phyloP scores from a whole-genome alignment of 1,140 invertebrate genomes.

The Adoxophyes honmai region DNA sequence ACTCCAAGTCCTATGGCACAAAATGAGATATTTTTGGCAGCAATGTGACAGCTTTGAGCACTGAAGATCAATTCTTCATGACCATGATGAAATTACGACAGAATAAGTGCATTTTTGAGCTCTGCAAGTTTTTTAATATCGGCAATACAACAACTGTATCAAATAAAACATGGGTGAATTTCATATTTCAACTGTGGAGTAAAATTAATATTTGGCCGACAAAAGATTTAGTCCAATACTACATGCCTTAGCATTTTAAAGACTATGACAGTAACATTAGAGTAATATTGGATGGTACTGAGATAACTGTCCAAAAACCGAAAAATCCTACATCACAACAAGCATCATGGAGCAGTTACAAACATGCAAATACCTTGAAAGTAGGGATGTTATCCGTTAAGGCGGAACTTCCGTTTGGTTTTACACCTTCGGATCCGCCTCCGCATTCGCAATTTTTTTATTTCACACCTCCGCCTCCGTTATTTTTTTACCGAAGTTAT shows the following conservation, averaged over 20 bases:
- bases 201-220: neutral
- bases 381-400: too few species aligned
- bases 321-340: neutral
- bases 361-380: conserved; percentile 13
- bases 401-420: too few species aligned
- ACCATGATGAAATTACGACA: neutral
- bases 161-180: neutral
- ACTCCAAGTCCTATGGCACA: neutral
- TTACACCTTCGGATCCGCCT: too few species aligned
- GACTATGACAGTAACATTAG: neutral
- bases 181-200: neutral
- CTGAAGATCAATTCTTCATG: neutral
- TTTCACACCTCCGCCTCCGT: too few species aligned
- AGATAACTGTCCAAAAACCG: too few species aligned
- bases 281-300: neutral
- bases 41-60: neutral
- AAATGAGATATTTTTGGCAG: neutral
- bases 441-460: too few species aligned
- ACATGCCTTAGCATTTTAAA: neutral
- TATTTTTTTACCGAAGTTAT: too few species aligned
- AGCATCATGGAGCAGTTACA: neutral
- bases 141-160: neutral
- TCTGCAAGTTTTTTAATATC: neutral
- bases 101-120: neutral
- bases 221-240: neutral